Percentiles rank a stretch among this genome's conserved stretches.
Conservation (phyloP, 2,888 invertebrate genomes). For the Poecilobothrus nobilitatus region DNA sequence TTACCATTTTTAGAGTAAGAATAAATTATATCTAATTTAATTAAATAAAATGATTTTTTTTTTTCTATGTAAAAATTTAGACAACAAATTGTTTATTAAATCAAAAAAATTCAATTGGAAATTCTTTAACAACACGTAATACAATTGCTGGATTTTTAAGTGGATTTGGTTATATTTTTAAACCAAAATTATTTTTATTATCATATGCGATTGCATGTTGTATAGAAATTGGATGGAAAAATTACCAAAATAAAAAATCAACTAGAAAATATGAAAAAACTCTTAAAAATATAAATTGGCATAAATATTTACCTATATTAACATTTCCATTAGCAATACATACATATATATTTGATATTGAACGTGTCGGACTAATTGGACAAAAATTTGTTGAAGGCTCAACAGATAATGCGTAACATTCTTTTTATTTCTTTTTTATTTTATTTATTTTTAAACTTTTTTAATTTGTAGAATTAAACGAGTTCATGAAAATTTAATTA, state of each 20-base stretch:
- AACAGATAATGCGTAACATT: neutral
- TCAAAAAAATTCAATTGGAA: conserved; percentile 15
- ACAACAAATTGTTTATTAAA: conserved; percentile 28
- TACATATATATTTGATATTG: neutral
- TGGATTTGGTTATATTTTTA: conserved; percentile 29
- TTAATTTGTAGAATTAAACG: neutral
- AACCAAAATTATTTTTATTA: conserved; percentile 29
- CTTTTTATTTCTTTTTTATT: neutral
- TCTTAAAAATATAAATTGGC: neutral
- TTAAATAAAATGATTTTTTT: neutral
- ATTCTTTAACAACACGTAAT: conserved; percentile 22
- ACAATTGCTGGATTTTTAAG: conserved; percentile 30
- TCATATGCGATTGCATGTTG: conserved; percentile 29
- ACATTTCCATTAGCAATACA: neutral
- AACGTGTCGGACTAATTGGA: neutral
- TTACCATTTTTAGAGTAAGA: conserved; percentile 34
- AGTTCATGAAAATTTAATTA: neutral
- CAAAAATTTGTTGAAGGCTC: neutral
- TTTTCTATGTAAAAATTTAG: conserved; percentile 24
- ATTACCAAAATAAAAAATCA: conserved; percentile 14
- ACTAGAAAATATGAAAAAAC: conserved; percentile 2
- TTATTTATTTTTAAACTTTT: neutral
- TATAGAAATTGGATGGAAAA: conserved; percentile 26
- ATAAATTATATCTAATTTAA: neutral
- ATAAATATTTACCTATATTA: neutral